Evolutionary conservation across 2,888 invertebrate species (phyloP).

Genomic region (Tetramorium bicarinatum): DNA sequence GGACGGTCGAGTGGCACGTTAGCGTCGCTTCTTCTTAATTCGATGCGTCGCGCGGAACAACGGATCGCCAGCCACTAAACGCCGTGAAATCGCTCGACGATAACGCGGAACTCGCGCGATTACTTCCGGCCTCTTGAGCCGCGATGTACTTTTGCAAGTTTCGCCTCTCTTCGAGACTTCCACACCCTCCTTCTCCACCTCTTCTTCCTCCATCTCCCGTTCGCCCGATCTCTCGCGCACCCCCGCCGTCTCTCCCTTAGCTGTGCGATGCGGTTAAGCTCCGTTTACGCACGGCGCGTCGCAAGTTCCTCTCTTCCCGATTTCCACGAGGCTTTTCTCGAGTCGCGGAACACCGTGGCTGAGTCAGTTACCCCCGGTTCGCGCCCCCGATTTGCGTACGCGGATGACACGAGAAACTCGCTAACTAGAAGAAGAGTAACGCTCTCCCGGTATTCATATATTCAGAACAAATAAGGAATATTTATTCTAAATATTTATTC

Average conservation of each 20-base stretch:
- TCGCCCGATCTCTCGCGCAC: constrained; percentile 2
- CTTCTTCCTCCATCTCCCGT: constrained; percentile 31
- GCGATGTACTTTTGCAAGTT: constrained; percentile 85
- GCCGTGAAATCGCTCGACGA: constrained; percentile 78
- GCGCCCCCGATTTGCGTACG: constrained; percentile 58
- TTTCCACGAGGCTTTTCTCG: constrained; percentile 70
- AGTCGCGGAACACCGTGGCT: constrained; percentile 62
- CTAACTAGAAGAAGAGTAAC: constrained; percentile 57
- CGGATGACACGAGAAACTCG: constrained; percentile 51
- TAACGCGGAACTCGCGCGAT: constrained; percentile 81
- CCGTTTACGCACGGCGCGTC: constrained; percentile 82
- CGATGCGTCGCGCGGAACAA: constrained; percentile 65
- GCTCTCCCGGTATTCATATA: constrained; percentile 19
- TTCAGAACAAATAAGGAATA: constrained; percentile 19
- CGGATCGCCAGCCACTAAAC: constrained; percentile 78
- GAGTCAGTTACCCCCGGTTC: constrained; percentile 68
- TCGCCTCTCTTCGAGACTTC: constrained; percentile 75
- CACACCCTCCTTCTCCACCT: constrained; percentile 54
- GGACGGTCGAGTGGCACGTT: background rate
- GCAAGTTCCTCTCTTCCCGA: constrained; percentile 78
- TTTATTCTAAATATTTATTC: background rate
- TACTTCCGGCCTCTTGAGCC: constrained; percentile 85
- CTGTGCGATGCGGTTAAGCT: constrained; percentile 79
- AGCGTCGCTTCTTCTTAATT: constrained; percentile 52
- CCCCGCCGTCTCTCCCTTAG: constrained; percentile 30